Evolutionary conservation across 1,140 invertebrate species (phyloP).

Genomic region (Helicoverpa zea): DNA sequence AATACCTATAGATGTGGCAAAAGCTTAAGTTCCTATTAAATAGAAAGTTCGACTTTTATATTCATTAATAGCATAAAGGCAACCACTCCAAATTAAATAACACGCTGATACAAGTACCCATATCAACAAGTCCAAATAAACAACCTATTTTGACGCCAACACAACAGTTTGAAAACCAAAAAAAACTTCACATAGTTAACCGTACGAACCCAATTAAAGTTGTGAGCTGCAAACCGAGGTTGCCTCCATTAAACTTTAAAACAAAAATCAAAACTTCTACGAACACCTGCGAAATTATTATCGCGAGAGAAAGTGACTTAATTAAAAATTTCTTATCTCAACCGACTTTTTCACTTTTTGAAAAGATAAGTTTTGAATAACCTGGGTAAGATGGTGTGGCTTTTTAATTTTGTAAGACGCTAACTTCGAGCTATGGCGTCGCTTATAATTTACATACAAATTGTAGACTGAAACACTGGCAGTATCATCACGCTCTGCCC

Average conservation of each 20-base stretch:
- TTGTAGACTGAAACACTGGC: not conserved
- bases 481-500: no score
- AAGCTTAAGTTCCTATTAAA: no score
- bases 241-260: slow-evolving; percentile 28
- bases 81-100: no score
- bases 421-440: not conserved
- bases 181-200: slow-evolving; percentile 17
- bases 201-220: slow-evolving; percentile 20
- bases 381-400: not conserved
- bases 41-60: no score
- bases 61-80: no score
- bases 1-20: no score
- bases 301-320: slow-evolving; percentile 20
- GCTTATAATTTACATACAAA: no score
- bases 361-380: not conserved
- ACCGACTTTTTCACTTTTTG: not conserved
- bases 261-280: slow-evolving; percentile 15
- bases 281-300: slow-evolving; percentile 31
- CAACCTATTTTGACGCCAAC: not conserved
- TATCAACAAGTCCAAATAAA: no score
- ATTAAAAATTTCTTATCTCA: slow-evolving; percentile 35
- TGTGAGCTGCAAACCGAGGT: slow-evolving; percentile 21
- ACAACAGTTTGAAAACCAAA: not conserved
- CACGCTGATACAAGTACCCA: no score
- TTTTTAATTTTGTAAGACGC: not conserved